Evolutionary conservation across 2,797 vertebrate genomes (phyloP).

Genomic region (Apogon hyalosoma): DNA sequence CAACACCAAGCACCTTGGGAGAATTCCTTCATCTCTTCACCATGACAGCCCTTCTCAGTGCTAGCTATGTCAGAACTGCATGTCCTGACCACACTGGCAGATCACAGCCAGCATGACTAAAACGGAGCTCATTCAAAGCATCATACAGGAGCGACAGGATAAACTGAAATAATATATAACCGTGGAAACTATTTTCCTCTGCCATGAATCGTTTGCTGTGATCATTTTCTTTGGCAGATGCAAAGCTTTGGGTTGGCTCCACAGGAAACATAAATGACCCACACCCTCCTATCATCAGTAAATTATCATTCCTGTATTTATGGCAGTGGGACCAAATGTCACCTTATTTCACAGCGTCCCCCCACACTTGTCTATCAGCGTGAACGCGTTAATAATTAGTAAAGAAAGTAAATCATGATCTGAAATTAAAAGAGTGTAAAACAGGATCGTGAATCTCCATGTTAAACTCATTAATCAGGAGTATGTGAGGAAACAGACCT

Average conservation of each 20-base stretch:
- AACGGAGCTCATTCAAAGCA: slow-evolving; percentile 16
- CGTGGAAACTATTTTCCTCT: slow-evolving; percentile 63
- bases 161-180: slow-evolving; percentile 59
- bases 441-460: slow-evolving; percentile 43
- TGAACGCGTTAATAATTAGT: slow-evolving; percentile 16
- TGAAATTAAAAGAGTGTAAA: slow-evolving; percentile 29
- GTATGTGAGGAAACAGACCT: slow-evolving; percentile 51
- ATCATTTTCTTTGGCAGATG: slow-evolving; percentile 72
- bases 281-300: slow-evolving; percentile 59
- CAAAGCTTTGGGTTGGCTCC: slow-evolving; percentile 52
- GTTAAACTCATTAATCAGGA: slow-evolving; percentile 57
- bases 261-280: slow-evolving; percentile 69
- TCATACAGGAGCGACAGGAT: slow-evolving; percentile 54
- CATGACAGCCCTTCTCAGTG: slow-evolving; percentile 46
- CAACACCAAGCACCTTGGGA: slow-evolving; percentile 44
- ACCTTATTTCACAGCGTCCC: slow-evolving; percentile 20
- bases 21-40: slow-evolving; percentile 65
- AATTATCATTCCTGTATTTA: slow-evolving; percentile 50
- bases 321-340: slow-evolving; percentile 19
- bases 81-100: slow-evolving; percentile 41
- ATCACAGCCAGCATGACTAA: slow-evolving; percentile 13
- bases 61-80: slow-evolving; percentile 5
- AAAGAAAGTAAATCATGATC: slow-evolving; percentile 11
- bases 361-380: slow-evolving; percentile 32
- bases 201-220: slow-evolving; percentile 45